Percentiles rank a stretch among this genome's conserved stretches.
These are phyloP conservation scores for Gopherus evgoodei DNA, from an alignment of 2,113 vertebrate genomes.

Conservation along the genomic window DNA sequence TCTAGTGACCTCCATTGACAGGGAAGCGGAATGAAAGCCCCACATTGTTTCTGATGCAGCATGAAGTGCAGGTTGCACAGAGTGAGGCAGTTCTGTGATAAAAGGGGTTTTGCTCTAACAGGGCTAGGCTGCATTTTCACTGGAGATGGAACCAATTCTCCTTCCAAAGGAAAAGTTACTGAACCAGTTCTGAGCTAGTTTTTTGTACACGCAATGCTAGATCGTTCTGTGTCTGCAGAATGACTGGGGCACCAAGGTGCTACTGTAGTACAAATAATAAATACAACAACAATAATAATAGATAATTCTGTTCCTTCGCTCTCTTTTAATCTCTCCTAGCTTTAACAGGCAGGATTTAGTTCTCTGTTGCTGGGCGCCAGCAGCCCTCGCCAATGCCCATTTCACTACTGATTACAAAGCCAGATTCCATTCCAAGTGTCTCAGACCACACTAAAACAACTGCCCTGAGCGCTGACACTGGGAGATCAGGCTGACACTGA, in stretches of 20 bases:
- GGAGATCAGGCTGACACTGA: background rate
- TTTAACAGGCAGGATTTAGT: background rate
- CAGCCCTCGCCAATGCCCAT: background rate
- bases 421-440: background rate
- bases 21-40: background rate
- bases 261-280: background rate
- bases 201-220: background rate
- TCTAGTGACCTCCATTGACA: background rate
- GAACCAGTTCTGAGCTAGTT: background rate
- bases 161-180: background rate
- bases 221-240: rapidly evolving
- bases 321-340: background rate
- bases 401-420: background rate
- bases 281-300: background rate
- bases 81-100: background rate
- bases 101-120: rapidly evolving
- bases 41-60: background rate
- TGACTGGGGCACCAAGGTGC: background rate
- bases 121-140: background rate
- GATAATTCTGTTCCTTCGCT: background rate
- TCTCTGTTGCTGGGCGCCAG: background rate
- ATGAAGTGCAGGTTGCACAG: background rate
- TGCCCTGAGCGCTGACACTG: background rate
- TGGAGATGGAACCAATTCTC: rapidly evolving
- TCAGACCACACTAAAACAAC: background rate